A percentile compares a stretch with the other conserved stretches of the same genome.
phyloP scores from a whole-genome alignment of 2,113 vertebrate species.

The Ondatra zibethicus region DNA sequence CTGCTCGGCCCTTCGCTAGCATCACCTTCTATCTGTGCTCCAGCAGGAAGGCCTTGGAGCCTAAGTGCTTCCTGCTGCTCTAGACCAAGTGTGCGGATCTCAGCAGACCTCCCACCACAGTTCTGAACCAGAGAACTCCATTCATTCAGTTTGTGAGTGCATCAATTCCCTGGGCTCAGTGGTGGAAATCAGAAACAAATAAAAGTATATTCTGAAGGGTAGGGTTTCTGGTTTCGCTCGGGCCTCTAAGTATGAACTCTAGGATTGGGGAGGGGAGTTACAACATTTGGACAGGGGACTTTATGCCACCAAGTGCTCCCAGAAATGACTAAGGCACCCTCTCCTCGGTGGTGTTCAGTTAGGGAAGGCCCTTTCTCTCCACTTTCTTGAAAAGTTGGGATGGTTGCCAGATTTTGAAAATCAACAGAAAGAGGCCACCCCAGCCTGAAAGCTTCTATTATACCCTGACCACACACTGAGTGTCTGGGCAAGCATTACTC shows the following conservation, averaged over 20 bases:
- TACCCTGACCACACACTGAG: not conserved
- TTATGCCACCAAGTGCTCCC: not conserved
- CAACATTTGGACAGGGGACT: not conserved
- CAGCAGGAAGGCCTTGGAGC: not conserved
- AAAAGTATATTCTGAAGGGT: not conserved
- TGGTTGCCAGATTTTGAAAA: slow-evolving; percentile 17
- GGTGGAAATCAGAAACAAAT: slow-evolving; percentile 18
- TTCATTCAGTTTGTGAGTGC: not conserved
- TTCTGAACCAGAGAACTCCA: not conserved
- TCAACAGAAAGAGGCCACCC: not conserved
- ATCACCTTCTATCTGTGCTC: not conserved
- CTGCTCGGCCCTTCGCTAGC: not conserved
- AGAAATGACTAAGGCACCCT: not conserved
- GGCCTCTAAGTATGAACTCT: not conserved
- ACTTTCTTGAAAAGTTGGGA: not conserved
- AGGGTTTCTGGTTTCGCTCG: not conserved
- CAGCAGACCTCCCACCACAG: not conserved
- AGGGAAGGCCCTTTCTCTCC: not conserved
- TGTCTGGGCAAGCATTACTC: slow-evolving; percentile 29
- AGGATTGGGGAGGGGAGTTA: not conserved
- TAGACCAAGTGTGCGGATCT: not conserved
- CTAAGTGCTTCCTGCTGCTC: not conserved
- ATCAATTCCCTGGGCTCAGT: not conserved
- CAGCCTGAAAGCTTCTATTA: not conserved
- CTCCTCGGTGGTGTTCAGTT: not conserved